Conservation (phyloP, 2,888 invertebrate species). For the Balanococcus diminutus region DNA sequence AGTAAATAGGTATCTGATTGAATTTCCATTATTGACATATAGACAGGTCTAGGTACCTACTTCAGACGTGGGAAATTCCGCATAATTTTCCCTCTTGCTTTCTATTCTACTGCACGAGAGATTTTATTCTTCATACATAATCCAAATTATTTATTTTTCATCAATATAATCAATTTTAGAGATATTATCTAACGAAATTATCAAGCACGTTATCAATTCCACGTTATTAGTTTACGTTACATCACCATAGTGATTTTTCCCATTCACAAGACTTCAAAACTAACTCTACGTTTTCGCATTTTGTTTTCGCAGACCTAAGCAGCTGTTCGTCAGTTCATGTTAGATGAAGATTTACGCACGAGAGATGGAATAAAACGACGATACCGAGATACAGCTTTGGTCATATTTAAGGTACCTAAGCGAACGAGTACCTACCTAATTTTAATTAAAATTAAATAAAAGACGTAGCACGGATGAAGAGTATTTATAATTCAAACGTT, state of each 20-base stretch:
- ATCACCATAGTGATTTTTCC: background rate
- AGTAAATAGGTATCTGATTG: too few relatives aligned
- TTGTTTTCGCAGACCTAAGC: background rate
- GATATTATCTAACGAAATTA: background rate
- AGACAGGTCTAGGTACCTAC: too few relatives aligned
- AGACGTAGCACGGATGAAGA: background rate
- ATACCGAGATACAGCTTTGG: background rate
- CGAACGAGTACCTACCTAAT: background rate
- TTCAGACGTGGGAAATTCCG: too few relatives aligned
- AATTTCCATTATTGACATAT: too few relatives aligned
- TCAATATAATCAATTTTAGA: background rate
- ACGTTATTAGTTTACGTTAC: background rate
- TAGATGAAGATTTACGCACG: background rate
- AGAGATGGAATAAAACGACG: background rate
- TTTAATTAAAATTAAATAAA: background rate
- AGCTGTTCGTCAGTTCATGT: background rate
- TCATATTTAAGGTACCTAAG: background rate
- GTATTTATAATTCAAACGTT: background rate
- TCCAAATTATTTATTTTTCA: too few relatives aligned
- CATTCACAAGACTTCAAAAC: background rate
- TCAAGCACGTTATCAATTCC: background rate
- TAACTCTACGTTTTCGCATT: background rate
- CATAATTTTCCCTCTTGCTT: too few relatives aligned
- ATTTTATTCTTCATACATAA: too few relatives aligned
- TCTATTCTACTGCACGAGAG: too few relatives aligned